Conservation (phyloP, 2,113 vertebrate species). For the Hydrolagus affinis region DNA sequence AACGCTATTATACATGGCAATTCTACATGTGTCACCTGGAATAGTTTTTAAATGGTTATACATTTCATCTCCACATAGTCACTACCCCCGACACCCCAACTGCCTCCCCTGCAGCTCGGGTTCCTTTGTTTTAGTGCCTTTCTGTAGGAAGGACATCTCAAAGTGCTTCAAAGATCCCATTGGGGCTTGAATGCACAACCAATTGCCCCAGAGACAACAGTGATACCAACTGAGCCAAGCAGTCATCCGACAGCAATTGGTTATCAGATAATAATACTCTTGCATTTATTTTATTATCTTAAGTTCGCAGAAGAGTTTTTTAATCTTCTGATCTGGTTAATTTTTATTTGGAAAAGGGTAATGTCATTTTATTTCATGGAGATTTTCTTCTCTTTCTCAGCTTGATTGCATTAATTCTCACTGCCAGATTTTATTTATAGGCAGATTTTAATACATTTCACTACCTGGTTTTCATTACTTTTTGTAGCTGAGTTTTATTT, state of each 20-base stretch:
- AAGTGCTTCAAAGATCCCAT: neutral
- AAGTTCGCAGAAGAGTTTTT: neutral
- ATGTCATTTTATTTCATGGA: neutral
- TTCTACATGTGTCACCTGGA: no score
- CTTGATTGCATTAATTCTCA: neutral
- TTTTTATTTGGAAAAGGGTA: neutral
- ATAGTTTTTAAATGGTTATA: no score
- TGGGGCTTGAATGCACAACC: neutral
- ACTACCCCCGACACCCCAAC: no score
- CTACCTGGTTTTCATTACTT: conserved; percentile 26
- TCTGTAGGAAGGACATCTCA: no score
- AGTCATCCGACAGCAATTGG: neutral
- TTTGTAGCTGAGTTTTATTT: conserved; percentile 10
- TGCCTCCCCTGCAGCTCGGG: no score
- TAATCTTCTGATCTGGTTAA: neutral
- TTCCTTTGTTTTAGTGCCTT: no score
- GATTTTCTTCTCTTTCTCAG: neutral
- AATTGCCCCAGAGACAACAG: neutral
- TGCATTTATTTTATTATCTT: neutral
- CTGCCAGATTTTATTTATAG: neutral
- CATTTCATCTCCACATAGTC: no score
- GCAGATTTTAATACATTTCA: conserved; percentile 24
- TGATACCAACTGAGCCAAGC: no score
- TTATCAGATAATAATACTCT: neutral
- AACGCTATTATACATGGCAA: no score